Evolutionary conservation across 2,888 invertebrate species (phyloP), one percentile per base, ranked within the genome.

Genomic region (Amphipoea oculea): DNA sequence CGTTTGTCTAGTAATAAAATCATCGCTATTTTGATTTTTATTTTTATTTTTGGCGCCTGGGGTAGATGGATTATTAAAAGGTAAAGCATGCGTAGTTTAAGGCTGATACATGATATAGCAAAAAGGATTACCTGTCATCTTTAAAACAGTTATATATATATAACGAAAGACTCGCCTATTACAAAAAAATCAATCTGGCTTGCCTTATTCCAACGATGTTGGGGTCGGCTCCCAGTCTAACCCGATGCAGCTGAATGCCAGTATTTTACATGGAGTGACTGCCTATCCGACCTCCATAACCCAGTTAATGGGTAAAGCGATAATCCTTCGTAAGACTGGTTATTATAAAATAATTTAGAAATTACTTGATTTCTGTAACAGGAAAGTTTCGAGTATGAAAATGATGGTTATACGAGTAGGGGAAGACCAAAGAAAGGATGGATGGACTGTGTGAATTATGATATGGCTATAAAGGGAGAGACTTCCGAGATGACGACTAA

Each of bases 1-100:
- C 60, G 79, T 80, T 84, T 67, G 60, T 77, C 73, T 79, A 79
- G 68, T 87, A 69, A 88, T 88, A 85, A 88, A 70, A 84, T 84
- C 78, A 84, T 78, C 40, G 68, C 69, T 12, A 60, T 69, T n/a
- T 76, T 86, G 62, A 42, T 78, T 69, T 40, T 72, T 60, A 0
- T 51, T 65, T 45, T 83, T 65, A 51, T 36, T 14, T 80, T 48
- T 60, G 14, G 6, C 23, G 72, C 70, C 65, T 62, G 36, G 6
- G 23, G 69, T 70, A 36, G 29, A 23, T 60, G 7, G 0, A 7
- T 70, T 65, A 0, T 11, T 60, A 48, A 57, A 63, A 62, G 12
- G 5, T 42, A 63, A 63, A 54, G 17, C 5, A 68, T 29, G n/a
- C 14, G 4, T 36, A 29, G 57, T 54, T 84, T 48, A 9, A 70